These are phyloP conservation scores for Cichladusa arquata DNA, from an alignment of 2,113 vertebrate species.

Conservation along the genomic window DNA sequence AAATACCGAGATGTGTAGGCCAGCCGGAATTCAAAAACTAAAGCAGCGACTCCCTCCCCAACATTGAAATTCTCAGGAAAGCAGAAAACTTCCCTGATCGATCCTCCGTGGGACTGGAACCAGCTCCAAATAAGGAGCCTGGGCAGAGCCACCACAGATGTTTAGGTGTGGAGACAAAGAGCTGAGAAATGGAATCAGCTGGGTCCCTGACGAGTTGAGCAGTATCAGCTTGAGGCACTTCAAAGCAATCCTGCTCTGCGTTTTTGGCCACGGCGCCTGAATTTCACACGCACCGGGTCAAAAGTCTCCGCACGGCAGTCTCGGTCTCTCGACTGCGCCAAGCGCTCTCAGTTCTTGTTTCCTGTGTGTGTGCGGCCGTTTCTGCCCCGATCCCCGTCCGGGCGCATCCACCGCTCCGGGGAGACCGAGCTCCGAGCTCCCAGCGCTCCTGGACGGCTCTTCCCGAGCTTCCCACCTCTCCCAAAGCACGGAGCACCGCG, in stretches of 20 bases:
- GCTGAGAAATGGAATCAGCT: rapidly evolving
- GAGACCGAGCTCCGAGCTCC: not conserved
- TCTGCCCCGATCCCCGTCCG: no score
- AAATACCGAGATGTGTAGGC: rapidly evolving
- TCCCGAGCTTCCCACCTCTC: not conserved
- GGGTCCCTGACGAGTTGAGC: rapidly evolving
- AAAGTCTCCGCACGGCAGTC: no score
- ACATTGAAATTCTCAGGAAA: rapidly evolving
- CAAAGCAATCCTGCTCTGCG: rapidly evolving
- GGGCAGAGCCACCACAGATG: not conserved
- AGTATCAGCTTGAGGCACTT: not conserved
- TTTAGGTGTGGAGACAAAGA: not conserved
- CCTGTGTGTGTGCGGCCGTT: rapidly evolving
- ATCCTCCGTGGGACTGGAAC: rapidly evolving
- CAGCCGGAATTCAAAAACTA: not conserved
- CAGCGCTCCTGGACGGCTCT: not conserved
- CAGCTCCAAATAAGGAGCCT: rapidly evolving
- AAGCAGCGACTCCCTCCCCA: not conserved
- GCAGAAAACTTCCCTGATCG: not conserved
- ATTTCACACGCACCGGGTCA: not conserved
- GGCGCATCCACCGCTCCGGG: not conserved
- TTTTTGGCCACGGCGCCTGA: not conserved
- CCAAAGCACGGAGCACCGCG: rapidly evolving
- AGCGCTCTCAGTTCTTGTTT: rapidly evolving
- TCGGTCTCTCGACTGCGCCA: no score